A percentile compares a stretch with the other conserved stretches of the same genome.
Conservation (phyloP, 2,797 vertebrate species). For the Arremon aurantiirostris region DNA sequence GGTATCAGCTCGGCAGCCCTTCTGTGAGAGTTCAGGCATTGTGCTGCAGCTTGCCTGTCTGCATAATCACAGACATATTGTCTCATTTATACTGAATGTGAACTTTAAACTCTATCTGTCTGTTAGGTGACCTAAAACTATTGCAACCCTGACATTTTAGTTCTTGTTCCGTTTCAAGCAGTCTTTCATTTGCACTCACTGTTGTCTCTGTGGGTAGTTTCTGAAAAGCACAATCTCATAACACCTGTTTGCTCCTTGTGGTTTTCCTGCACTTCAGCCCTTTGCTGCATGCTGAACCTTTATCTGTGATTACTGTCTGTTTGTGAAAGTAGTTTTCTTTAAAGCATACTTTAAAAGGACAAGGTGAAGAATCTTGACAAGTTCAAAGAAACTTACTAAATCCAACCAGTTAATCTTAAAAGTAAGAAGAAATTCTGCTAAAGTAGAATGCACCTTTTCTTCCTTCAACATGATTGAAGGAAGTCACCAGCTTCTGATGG, state of each 20-base stretch:
- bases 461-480: slow-evolving; percentile 28
- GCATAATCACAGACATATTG: not conserved
- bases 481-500: slow-evolving; percentile 21
- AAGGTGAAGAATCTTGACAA: slow-evolving; percentile 26
- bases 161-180: not conserved
- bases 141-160: not conserved
- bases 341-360: not conserved
- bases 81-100: not conserved
- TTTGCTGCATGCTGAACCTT: slow-evolving; percentile 38
- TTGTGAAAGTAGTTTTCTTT: slow-evolving; percentile 22
- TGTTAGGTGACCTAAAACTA: not conserved
- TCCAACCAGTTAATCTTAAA: not conserved
- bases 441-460: not conserved
- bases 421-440: slow-evolving; percentile 2
- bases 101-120: not conserved
- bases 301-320: not conserved
- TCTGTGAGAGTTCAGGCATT: not conserved
- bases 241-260: not conserved
- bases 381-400: slow-evolving; percentile 29
- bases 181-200: not conserved
- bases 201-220: not conserved
- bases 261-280: not conserved
- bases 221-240: not conserved
- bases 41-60: not conserved
- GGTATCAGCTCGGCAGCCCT: not conserved